Base-by-base conservation (phyloP, 1,140 invertebrate genomes). In the Tetraneura akinire region DNA sequence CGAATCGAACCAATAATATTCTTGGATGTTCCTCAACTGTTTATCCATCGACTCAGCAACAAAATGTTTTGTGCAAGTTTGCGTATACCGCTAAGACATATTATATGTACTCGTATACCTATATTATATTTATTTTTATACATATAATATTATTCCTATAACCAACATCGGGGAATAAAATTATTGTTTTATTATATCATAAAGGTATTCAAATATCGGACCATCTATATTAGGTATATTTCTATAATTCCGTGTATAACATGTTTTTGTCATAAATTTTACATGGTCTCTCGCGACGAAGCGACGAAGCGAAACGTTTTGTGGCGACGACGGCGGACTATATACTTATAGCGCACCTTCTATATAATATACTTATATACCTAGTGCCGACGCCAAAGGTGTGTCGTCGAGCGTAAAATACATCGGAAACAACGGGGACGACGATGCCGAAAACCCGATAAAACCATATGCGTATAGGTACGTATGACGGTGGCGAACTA, bases 361-460 rank as follows among this genome's bases (percentile, higher is more conserved):
- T n/a, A n/a, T n/a, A n/a, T n/a, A n/a, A n/a, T n/a, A n/a, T n/a
- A n/a, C n/a, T n/a, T n/a, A n/a, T n/a, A 29, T 14, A 53, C 47
- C 68, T 45, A 53, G 23, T 6, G 51, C 29, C n/a, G 73, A 55
- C 73, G 73, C 73, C 73, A 76, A 76, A 76, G 53, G 53, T 42
- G 73, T 76, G 73, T 21, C 73, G 53, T 4, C 73, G 29, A 37
- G 70, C 70, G 29, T 53, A 73, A n/a, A n/a, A n/a, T n/a, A 51
- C 18, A 37, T 57, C 51, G 21, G 53, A 76, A 76, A 76, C 70
- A 18, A 29, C 62, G 62, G 6, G 29, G 13, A 21, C 73, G 49
- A 55, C 32, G 73, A 76, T 76, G 32, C 73, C 73, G 32, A 32
- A 57, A 57, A 76, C 53, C 32, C 8, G 73, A 76, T 76, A 76